Percentiles rank a stretch among this genome's conserved stretches.
phyloP scores from a whole-genome alignment of 2,113 vertebrate genomes.

The Pan troglodytes region NHGRI_mPanTro3-v2.1_pri NC_072398.2:17035001-17035500 shows the following conservation, averaged over 20 bases:
- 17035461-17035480: background rate
- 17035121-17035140: background rate
- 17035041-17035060: background rate
- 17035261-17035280: background rate
- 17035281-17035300: background rate
- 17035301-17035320: background rate
- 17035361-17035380: background rate
- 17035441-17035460: background rate
- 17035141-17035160: background rate
- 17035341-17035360: background rate
- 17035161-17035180: background rate
- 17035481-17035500: background rate
- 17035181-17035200: background rate
- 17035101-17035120: background rate
- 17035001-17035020: background rate
- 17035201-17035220: background rate
- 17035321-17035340: constrained; percentile 4
- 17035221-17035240: background rate
- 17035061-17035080: background rate
- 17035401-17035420: background rate
- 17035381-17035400: background rate
- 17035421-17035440: background rate
- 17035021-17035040: background rate
- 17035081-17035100: background rate
- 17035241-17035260: background rate